Conservation (phyloP, 2,888 invertebrate species). For the Plusia festucae region DNA sequence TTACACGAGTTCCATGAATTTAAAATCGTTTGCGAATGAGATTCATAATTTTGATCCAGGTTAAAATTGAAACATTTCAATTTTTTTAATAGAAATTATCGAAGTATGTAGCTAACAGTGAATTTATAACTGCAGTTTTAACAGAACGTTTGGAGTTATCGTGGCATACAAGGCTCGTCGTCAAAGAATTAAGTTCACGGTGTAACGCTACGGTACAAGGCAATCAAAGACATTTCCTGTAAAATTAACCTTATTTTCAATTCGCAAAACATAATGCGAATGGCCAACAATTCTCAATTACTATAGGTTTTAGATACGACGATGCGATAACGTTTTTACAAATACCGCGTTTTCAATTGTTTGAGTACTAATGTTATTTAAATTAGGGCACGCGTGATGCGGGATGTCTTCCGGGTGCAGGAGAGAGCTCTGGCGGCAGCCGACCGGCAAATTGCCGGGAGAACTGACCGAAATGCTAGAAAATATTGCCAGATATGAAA, state of each 20-base stretch:
- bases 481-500: conserved; percentile 62
- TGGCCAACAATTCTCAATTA: conserved; percentile 38
- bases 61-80: not conserved
- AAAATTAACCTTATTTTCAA: conserved; percentile 7
- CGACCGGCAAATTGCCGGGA: conserved; percentile 73
- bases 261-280: conserved; percentile 8
- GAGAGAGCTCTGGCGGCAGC: conserved; percentile 53
- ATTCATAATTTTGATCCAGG: not conserved
- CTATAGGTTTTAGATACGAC: conserved; percentile 34
- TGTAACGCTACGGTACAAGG: not conserved
- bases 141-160: conserved; percentile 1
- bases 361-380: conserved; percentile 61
- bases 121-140: not conserved
- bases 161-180: not conserved
- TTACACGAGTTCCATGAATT: not conserved
- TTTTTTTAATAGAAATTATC: not conserved
- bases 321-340: conserved; percentile 50
- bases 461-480: conserved; percentile 70
- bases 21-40: not conserved
- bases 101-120: not conserved
- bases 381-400: conserved; percentile 61
- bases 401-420: conserved; percentile 59
- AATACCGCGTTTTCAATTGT: conserved; percentile 50
- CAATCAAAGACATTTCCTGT: conserved; percentile 8
- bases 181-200: not conserved